Conservation (phyloP, 1,140 invertebrate genomes). For the Drosophila azteca region DNA sequence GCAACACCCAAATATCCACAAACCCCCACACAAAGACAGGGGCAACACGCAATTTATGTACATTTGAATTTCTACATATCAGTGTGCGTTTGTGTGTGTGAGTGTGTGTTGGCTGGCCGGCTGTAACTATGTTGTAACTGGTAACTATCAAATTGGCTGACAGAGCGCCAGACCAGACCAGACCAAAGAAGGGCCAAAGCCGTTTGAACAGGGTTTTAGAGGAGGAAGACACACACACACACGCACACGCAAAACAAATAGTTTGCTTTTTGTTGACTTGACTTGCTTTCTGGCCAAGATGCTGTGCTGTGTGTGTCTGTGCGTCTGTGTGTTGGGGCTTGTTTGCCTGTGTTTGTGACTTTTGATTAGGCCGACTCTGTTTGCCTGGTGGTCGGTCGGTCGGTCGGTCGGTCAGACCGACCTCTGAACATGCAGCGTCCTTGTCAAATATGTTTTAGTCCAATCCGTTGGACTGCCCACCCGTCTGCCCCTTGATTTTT, state of each 20-base stretch:
- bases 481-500: constrained; percentile 15
- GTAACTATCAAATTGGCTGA: constrained; percentile 78
- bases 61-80: constrained; percentile 13
- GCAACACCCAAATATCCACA: not conserved
- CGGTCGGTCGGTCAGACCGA: constrained; percentile 59
- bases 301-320: constrained; percentile 13
- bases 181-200: constrained; percentile 12
- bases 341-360: constrained; percentile 65
- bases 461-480: constrained; percentile 8
- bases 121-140: constrained; percentile 76
- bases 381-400: constrained; percentile 69
- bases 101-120: constrained; percentile 1
- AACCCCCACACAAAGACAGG: not conserved
- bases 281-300: constrained; percentile 71
- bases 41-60: constrained; percentile 30
- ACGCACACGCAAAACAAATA: constrained; percentile 62
- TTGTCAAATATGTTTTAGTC: constrained; percentile 65
- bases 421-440: constrained; percentile 38
- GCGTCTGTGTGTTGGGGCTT: constrained; percentile 11
- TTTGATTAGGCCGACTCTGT: constrained; percentile 73
- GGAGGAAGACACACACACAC: constrained; percentile 10
- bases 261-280: constrained; percentile 74
- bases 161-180: constrained; percentile 49
- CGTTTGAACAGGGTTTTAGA: constrained; percentile 9
- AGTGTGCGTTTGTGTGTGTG: constrained; percentile 22